Base-by-base conservation (phyloP, 2,113 vertebrate species). In the Phylloscopus trochiloides region DNA sequence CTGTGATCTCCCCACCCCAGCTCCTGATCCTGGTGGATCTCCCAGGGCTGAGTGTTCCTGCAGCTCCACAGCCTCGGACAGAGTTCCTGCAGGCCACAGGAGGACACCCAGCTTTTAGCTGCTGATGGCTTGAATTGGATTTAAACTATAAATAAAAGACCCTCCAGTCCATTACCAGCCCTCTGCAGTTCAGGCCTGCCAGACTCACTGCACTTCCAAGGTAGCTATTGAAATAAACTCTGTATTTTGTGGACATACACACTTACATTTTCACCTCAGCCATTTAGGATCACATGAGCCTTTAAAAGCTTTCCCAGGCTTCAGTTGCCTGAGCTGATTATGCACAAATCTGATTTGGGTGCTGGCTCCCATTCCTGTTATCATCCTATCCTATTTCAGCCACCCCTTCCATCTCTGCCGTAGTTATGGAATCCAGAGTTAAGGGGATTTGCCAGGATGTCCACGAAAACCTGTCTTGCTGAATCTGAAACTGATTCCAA, bases 271-370 rank as follows among this genome's bases (percentile, higher is more conserved):
- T 66, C 86, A 82, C 45, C 71, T 85, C 77, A 59, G 38, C 55
- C 34, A 57, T 71, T 84, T 51, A 59, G 84, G 65, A 95, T 28
- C 45, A 70, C 6, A 36, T 28, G 51, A 93, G 51, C 50, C 55
- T 93, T 74, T 96, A 79, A 91, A 82, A 95, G 92, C 70, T 94
- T 81, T 84, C 77, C 72, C 24, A 40, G 42, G 24, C 86, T 73
- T 50, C 51, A 43, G 3, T 59, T 0, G 2, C 55, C 74, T 1
- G 12, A 77, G 77, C 63, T 65, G 71, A 80, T 93, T 48, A 83
- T 54, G 58, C 66, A n/a, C 84, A 90, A 86, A 93, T 74, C 92
- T 62, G 80, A 88, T 94, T 90, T 95, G 76, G 84, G 52, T 54
- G 51, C 91, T 92, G 87, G 66, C 45, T 96, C 66, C 93, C 5